Base-by-base conservation (phyloP, 2,797 vertebrate genomes). In the Acanthurus tractus region DNA sequence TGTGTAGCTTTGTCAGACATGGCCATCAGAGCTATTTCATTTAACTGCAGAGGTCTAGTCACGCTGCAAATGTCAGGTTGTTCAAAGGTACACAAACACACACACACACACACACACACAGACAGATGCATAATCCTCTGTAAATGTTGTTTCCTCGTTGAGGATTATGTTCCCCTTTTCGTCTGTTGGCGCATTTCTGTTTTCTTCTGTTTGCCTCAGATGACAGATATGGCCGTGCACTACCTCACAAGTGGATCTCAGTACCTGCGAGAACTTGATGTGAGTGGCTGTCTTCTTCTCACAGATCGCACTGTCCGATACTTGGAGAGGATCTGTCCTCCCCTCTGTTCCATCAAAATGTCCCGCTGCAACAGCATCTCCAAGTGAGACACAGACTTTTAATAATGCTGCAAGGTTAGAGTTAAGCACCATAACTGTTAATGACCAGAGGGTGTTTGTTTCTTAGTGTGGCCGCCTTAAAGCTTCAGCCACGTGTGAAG, bases 281-380 rank as follows among this genome's bases (percentile, higher is more conserved):
- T 96, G 77, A 97, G 94, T 2, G 94, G 95, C 56, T 97, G 95
- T 46, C 15, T 94, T 78, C 89, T 84, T 58, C 92, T 97, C 74
- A 96, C 95, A 15, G 96, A 96, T 81, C 89, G 85, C 78, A 79
- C 87, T 18, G 63, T 94, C 49, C 83, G 71, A 36, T 74, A 86
- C 59, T 91, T 97, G 22, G 82, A 88, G 72, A 94, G 87, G 73
- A 89, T 94, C 52, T 96, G 94, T 85, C 91, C 71, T 38, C 95
- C 95, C 8, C 94, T 97, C 67, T 74, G 80, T 40, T 93, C 91
- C 77, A 85, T 97, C 74, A 95, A 53, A 1, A 97, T 96, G 93
- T 55, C 82, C 68, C 95, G 93, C 87, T 97, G 96, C 84, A 89
- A 70, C 64, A 86, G 88, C 78, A 96, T 96, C 87, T 95, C 95